Percentiles rank a stretch among this genome's conserved stretches.
Evolutionary conservation across 2,797 vertebrate species (phyloP).

Genomic region (Paratrypauchen microcephalus): DNA sequence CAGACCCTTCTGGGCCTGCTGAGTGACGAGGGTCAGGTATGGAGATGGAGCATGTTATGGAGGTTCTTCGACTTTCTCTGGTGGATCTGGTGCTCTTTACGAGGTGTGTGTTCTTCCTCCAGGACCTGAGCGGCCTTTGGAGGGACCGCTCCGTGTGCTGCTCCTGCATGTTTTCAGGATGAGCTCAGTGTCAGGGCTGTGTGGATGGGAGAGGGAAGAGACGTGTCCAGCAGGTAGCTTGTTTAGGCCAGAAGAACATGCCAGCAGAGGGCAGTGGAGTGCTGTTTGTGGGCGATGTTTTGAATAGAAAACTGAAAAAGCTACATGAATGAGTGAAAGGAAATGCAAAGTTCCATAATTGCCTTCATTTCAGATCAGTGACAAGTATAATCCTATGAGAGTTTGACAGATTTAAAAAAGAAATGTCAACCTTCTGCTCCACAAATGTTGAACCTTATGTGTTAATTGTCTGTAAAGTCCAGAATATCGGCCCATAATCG

Average conservation of each 20-base stretch:
- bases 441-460: too few species aligned
- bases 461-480: too few species aligned
- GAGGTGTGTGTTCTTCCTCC: conserved; percentile 55
- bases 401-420: too few species aligned
- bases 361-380: too few species aligned
- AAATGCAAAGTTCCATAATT: too few species aligned
- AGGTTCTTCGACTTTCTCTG: conserved; percentile 30
- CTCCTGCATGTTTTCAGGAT: conserved; percentile 63
- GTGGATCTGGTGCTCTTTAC: conserved; percentile 61
- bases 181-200: conserved; percentile 72
- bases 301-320: too few species aligned
- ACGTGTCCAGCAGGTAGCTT: conserved; percentile 62
- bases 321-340: too few species aligned
- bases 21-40: conserved; percentile 15
- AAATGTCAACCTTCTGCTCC: too few species aligned
- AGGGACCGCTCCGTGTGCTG: conserved; percentile 68
- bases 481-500: too few species aligned
- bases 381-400: too few species aligned
- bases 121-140: conserved; percentile 52
- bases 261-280: background rate
- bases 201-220: conserved; percentile 70
- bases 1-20: background rate
- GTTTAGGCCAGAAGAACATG: conserved; percentile 59
- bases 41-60: conserved; percentile 19
- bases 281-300: background rate